Evolutionary conservation across 53 echinoderm and acorn worm genomes (phyloP), one percentile per base, ranked within the genome.

Genomic region (Echinometra lucunter): DNA sequence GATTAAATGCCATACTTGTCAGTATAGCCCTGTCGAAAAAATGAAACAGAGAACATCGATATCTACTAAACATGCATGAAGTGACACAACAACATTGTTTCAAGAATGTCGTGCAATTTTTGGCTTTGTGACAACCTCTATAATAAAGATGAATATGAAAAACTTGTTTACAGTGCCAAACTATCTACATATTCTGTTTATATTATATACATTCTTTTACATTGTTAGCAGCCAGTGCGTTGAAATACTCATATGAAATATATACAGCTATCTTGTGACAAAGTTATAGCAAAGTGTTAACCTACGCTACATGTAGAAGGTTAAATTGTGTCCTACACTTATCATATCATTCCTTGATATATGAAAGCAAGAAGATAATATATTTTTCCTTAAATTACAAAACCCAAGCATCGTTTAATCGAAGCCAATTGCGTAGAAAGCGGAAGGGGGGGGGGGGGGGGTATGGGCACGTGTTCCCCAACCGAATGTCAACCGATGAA

Each of bases 141-240:
- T 30, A 32, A 69, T 42, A 81, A 42, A 85, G 47, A 85, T 85
- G 15, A 47, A n/a, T 85, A 47, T 85, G 49, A 85, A 85, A 85
- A 85, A 42, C 78, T 42, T 78, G 21, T 85, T 85, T 49, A 85
- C 45, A 47, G 28, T 85, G 30, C 28, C 27, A 42, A 81, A 38
- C 44, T 81, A 40, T 81, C 81, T 69, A 69, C 30, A 81, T 23
- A 35, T 13, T 75, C 5, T 75, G 37, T 34, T 75, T 37, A 21
- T 18, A 44, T 81, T 42, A 42, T 85, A 49, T 85, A 85, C 85
- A 85, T n/a, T 28, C 49, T 85, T 85, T 44, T 3, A 44, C 2
- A 23, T 44, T 49, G 49, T 28, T 28, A 85, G 85, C 85, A 85
- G 85, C 85, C 85, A 85, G 85, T 85, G 85, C 85, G 49, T 85